phyloP scores from a whole-genome alignment of 2,888 invertebrate species.

The Graphium colonna region DNA sequence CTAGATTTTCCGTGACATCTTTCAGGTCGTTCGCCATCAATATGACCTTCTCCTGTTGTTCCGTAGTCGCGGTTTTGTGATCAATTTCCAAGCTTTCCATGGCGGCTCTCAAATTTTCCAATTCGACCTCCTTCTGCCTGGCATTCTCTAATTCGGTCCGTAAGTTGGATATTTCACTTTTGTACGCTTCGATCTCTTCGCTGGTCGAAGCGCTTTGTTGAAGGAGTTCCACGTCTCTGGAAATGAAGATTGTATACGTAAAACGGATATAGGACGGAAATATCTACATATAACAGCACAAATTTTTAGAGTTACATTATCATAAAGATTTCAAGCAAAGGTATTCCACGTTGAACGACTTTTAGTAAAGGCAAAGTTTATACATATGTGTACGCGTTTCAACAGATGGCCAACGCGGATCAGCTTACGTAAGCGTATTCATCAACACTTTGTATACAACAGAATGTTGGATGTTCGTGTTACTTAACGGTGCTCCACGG shows the following conservation, averaged over 20 bases:
- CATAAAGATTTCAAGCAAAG: no score
- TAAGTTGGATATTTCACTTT: slow-evolving; percentile 59
- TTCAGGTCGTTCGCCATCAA: slow-evolving; percentile 56
- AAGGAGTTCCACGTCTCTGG: slow-evolving; percentile 67
- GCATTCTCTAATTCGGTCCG: slow-evolving; percentile 70
- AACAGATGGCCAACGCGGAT: no score
- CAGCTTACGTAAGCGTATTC: no score
- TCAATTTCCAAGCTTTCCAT: slow-evolving; percentile 69
- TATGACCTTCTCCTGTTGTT: slow-evolving; percentile 61
- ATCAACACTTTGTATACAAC: no score
- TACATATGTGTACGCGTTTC: no score
- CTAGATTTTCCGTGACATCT: slow-evolving; percentile 58
- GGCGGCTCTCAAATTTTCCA: slow-evolving; percentile 63
- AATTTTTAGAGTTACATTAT: no score
- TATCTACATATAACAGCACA: no score
- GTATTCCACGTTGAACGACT: no score
- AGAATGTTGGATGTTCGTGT: no score
- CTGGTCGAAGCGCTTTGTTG: slow-evolving; percentile 71
- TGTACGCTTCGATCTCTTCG: slow-evolving; percentile 70
- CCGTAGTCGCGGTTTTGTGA: slow-evolving; percentile 61
- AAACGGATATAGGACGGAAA: no score
- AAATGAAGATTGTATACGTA: slow-evolving; percentile 5
- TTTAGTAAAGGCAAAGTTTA: no score
- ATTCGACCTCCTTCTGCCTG: slow-evolving; percentile 76
- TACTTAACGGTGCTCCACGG: no score